Percentiles rank a stretch among this genome's conserved stretches.
Evolutionary conservation across 2,888 invertebrate species (phyloP).

Genomic region (Drosophila macrospina): DNA sequence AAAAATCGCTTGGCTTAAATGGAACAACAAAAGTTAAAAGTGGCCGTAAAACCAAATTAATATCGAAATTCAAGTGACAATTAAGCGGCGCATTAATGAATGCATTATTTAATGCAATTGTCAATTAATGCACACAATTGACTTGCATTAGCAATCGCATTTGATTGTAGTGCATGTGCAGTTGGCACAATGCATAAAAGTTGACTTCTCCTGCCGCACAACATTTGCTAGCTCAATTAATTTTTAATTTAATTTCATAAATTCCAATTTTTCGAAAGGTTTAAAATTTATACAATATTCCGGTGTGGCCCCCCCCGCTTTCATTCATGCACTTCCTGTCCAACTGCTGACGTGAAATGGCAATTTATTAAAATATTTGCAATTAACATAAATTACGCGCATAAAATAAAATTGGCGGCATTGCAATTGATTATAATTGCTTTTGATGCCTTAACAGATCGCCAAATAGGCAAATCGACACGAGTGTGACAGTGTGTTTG

Average conservation of each 20-base stretch:
- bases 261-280: conserved; percentile 7
- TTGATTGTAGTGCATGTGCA: not conserved
- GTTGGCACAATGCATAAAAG: not conserved
- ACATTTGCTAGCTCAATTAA: conserved; percentile 40
- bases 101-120: not conserved
- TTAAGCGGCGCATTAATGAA: not conserved
- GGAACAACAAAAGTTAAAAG: too few species aligned
- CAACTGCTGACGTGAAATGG: conserved; percentile 15
- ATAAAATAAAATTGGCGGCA: conserved; percentile 68
- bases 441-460: conserved; percentile 30
- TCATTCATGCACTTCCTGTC: not conserved
- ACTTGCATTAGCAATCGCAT: not conserved
- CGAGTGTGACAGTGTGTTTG: not conserved
- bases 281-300: conserved; percentile 13
- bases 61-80: too few species aligned
- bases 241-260: conserved; percentile 40
- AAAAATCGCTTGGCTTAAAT: too few species aligned
- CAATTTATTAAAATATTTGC: conserved; percentile 71
- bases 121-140: conserved; percentile 4
- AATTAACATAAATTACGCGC: conserved; percentile 76
- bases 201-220: conserved; percentile 4
- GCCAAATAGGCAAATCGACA: conserved; percentile 24
- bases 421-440: conserved; percentile 77
- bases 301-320: too few species aligned
- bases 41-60: too few species aligned